Conservation (phyloP, 2,888 invertebrate genomes). For the Dasysyrphus albostriatus region DNA sequence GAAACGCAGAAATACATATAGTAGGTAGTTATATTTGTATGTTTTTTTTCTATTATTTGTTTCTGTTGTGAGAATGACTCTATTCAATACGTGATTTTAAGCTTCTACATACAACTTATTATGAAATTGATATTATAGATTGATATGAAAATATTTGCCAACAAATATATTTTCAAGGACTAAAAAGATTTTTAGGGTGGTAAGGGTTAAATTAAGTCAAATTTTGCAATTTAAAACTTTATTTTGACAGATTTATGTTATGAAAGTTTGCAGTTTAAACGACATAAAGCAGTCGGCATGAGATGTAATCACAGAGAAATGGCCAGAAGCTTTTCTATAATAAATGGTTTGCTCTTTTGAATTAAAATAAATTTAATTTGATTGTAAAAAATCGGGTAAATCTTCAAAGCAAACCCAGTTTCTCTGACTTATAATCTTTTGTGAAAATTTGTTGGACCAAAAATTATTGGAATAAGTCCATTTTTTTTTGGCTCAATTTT, state of each 20-base stretch:
- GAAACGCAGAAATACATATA: slow-evolving; percentile 26
- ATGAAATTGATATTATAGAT: slow-evolving; percentile 8
- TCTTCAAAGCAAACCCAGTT: background rate
- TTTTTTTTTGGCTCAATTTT: background rate
- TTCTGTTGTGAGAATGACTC: slow-evolving; percentile 16
- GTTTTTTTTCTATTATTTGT: background rate
- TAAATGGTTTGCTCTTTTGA: background rate
- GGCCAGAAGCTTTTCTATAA: background rate
- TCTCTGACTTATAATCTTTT: too few species aligned
- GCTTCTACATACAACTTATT: background rate
- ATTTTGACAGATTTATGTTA: slow-evolving; percentile 3
- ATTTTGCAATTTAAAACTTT: background rate
- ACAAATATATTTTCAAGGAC: slow-evolving; percentile 25
- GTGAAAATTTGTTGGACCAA: too few species aligned
- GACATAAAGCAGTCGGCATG: background rate
- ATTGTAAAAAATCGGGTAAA: background rate
- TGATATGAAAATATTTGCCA: background rate
- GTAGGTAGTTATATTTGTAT: background rate
- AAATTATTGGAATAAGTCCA: too few species aligned
- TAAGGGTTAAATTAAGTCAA: background rate
- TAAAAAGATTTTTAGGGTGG: background rate
- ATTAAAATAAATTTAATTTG: background rate
- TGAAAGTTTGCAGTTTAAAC: background rate
- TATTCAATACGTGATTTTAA: slow-evolving; percentile 10
- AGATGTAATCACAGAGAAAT: background rate